Percentiles rank a stretch among this genome's conserved stretches.
Conservation (phyloP, 1,140 invertebrate genomes). For the Thalassaphorura encarpata region DNA sequence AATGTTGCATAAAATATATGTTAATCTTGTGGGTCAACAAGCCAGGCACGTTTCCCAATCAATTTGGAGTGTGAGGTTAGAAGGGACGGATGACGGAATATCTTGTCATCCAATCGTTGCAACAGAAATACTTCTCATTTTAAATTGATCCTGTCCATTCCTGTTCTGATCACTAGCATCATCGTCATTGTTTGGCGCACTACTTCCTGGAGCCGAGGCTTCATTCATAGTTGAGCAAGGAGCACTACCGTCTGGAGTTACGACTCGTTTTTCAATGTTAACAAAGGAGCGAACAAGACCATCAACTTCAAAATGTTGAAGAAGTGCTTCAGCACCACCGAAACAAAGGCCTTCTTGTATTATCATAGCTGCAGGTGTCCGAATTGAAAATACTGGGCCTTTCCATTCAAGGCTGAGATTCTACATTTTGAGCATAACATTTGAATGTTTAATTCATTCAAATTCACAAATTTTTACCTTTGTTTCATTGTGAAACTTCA, state of each 20-base stretch:
- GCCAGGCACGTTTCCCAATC: too few relatives aligned
- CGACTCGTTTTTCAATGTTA: slow-evolving; percentile 13
- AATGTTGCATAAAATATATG: too few relatives aligned
- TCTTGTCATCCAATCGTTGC: too few relatives aligned
- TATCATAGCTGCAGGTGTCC: slow-evolving; percentile 5
- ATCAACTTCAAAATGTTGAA: slow-evolving; percentile 23
- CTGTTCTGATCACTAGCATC: too few relatives aligned
- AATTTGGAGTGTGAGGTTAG: too few relatives aligned
- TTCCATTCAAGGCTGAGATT: slow-evolving; percentile 6
- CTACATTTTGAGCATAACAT: slow-evolving; percentile 8
- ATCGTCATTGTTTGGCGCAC: too few relatives aligned
- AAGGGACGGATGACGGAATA: too few relatives aligned
- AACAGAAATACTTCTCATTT: not conserved
- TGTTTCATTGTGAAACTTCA: too few relatives aligned
- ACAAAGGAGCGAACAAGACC: not conserved
- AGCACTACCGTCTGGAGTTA: not conserved
- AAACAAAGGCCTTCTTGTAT: slow-evolving; percentile 22
- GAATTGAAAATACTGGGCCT: slow-evolving; percentile 22
- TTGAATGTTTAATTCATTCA: slow-evolving; percentile 7
- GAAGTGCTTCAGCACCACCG: slow-evolving; percentile 7
- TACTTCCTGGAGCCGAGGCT: not conserved
- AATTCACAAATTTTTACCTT: too few relatives aligned
- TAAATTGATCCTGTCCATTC: too few relatives aligned
- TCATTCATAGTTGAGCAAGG: too few relatives aligned
- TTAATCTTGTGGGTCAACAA: too few relatives aligned